Conservation (phyloP, 2,113 vertebrate species). For the Myiozetetes cayanensis region DNA sequence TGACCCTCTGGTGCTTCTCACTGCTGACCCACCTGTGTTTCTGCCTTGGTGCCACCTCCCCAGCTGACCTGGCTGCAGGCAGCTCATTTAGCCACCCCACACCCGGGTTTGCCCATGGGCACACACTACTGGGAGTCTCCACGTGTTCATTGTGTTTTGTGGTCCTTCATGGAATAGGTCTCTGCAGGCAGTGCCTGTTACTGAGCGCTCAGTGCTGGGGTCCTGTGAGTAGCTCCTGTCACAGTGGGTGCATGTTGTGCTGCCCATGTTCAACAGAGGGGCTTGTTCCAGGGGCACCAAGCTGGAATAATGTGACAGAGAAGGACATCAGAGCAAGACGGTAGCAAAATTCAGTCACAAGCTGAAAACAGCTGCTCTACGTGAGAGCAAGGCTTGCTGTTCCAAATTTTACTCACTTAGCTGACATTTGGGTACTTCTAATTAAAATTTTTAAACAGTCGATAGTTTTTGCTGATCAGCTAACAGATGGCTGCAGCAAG, state of each 20-base stretch:
- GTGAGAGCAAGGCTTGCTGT: slow-evolving; percentile 19
- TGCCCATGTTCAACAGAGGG: neutral
- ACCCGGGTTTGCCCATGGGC: neutral
- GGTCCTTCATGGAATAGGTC: rapidly evolving
- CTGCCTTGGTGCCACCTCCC: neutral
- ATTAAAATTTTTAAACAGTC: slow-evolving; percentile 69
- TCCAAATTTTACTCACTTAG: slow-evolving; percentile 63
- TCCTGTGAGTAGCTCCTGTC: neutral
- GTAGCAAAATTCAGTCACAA: slow-evolving; percentile 30
- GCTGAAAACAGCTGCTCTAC: slow-evolving; percentile 59
- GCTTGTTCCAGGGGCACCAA: slow-evolving; percentile 3
- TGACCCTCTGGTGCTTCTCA: rapidly evolving
- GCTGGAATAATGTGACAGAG: neutral
- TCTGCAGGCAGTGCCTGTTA: rapidly evolving
- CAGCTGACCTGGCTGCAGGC: neutral
- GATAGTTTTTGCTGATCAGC: slow-evolving; percentile 57
- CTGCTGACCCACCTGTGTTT: rapidly evolving
- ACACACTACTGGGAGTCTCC: rapidly evolving
- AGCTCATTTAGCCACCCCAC: rapidly evolving
- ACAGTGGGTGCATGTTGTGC: neutral
- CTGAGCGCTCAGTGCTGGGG: rapidly evolving
- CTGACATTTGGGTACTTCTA: slow-evolving; percentile 64
- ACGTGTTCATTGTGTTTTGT: rapidly evolving
- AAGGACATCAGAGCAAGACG: slow-evolving; percentile 38
- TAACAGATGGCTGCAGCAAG: slow-evolving; percentile 68